phyloP scores from a whole-genome alignment of 2,113 vertebrate genomes.

The Alethe diademata region DNA sequence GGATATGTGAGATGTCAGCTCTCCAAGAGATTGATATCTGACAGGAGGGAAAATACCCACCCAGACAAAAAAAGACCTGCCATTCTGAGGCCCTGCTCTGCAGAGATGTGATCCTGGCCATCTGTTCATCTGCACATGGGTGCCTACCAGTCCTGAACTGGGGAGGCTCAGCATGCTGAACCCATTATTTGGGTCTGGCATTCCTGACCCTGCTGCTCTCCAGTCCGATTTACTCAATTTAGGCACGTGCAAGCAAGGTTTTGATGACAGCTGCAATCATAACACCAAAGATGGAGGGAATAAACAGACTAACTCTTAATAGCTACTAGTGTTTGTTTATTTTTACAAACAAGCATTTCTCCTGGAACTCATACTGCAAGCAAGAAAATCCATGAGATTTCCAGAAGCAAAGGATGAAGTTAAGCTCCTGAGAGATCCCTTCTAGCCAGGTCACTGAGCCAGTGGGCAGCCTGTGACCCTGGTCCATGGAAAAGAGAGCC shows the following conservation, averaged over 20 bases:
- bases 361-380: not conserved
- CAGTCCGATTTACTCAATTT: not conserved
- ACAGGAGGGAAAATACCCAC: not conserved
- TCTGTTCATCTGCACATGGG: not conserved
- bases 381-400: not conserved
- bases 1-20: not conserved
- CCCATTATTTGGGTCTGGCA: not conserved
- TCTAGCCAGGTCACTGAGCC: not conserved
- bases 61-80: not conserved
- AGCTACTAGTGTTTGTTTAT: not conserved
- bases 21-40: not conserved
- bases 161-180: not conserved
- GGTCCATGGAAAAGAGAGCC: not conserved
- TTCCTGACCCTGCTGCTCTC: not conserved
- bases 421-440: not conserved
- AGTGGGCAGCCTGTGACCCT: fast-evolving
- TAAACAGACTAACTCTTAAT: not conserved
- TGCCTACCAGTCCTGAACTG: not conserved
- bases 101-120: not conserved
- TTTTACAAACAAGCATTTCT: not conserved
- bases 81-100: not conserved
- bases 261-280: not conserved
- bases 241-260: not conserved
- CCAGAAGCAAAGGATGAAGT: not conserved
- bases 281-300: not conserved